Evolutionary conservation across 2,797 vertebrate species (phyloP).

Genomic region (Antrozous pallidus): DNA sequence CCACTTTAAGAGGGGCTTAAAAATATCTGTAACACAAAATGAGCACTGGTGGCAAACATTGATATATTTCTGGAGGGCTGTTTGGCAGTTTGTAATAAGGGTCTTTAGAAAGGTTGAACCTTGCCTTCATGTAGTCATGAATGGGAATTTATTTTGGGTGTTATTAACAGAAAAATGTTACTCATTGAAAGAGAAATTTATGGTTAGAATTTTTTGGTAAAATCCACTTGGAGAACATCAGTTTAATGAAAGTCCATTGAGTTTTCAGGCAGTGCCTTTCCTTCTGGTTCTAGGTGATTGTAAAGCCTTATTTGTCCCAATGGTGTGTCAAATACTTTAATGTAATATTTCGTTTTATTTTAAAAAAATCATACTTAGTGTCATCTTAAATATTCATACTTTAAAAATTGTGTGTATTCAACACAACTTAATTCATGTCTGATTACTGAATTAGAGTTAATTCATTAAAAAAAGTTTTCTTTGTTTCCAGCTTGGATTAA

Average conservation of each 20-base stretch:
- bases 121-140: background rate
- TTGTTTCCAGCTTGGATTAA: background rate
- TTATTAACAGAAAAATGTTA: background rate
- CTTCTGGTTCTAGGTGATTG: background rate
- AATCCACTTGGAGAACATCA: background rate
- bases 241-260: background rate
- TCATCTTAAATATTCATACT: background rate
- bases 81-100: background rate
- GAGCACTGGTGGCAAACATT: background rate
- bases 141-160: background rate
- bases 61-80: background rate
- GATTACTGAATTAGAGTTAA: background rate
- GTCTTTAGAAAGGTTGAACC: background rate
- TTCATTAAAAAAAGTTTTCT: background rate
- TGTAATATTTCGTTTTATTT: background rate
- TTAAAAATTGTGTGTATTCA: background rate
- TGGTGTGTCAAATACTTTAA: background rate
- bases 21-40: background rate
- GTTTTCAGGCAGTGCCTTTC: background rate
- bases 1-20: background rate
- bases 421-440: background rate
- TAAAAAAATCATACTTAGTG: background rate
- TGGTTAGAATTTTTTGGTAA: background rate
- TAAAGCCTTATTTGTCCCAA: background rate
- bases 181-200: background rate